Conservation (phyloP, 1,140 invertebrate species). For the Oreohelix idahoensis region DNA sequence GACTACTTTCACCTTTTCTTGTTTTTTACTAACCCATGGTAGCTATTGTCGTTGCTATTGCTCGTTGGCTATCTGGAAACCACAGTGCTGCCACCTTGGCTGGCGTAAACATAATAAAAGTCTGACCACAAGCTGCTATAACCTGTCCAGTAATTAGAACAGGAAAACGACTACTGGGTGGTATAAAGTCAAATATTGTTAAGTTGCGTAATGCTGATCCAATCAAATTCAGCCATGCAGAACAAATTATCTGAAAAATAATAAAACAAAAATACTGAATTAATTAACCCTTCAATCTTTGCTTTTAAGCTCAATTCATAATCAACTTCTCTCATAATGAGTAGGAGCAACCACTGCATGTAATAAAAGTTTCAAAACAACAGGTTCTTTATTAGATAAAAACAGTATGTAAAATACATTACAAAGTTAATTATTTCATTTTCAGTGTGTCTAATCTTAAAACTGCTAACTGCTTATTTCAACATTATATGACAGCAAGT, state of each 20-base stretch:
- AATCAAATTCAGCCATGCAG: conserved; percentile 73
- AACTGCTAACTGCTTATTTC: no score
- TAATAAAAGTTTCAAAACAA: no score
- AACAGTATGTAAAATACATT: no score
- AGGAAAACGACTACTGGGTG: conserved; percentile 48
- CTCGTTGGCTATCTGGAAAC: conserved; percentile 72
- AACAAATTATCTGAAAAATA: conserved; percentile 69
- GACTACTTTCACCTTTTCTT: no score
- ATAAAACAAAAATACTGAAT: conserved; percentile 7
- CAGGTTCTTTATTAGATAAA: no score
- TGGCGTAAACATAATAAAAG: conserved; percentile 73
- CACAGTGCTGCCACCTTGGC: conserved; percentile 74
- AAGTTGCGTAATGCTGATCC: conserved; percentile 72
- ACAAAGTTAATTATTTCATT: no score
- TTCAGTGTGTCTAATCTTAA: no score
- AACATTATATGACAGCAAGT: no score
- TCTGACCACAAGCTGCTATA: conserved; percentile 72
- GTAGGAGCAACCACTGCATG: no score
- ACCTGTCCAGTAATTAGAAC: conserved; percentile 70
- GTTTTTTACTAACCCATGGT: conserved; percentile 64
- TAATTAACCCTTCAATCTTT: no score
- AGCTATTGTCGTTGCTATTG: conserved; percentile 71
- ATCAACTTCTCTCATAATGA: no score
- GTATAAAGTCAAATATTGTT: conserved; percentile 62
- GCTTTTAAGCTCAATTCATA: no score